Conservation (phyloP, 2,797 vertebrate species). For the Cephalopachus bancanus region DNA sequence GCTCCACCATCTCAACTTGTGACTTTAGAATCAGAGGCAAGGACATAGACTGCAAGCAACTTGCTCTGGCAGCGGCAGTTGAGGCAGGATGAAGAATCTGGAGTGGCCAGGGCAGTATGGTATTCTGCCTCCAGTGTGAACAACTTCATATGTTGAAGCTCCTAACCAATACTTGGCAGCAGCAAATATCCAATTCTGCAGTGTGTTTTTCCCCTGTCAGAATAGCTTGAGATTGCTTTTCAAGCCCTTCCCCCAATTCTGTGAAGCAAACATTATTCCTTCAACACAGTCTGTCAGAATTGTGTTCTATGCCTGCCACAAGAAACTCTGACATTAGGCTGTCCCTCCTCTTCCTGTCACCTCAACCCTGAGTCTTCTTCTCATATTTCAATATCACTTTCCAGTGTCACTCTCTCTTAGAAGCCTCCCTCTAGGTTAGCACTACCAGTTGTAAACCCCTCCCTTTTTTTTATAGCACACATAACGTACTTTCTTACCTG, state of each 20-base stretch:
- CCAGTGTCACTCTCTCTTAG: not conserved
- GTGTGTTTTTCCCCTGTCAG: not conserved
- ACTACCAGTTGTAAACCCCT: too few species aligned
- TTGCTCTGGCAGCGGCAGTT: not conserved
- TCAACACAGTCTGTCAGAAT: not conserved
- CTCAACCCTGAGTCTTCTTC: not conserved
- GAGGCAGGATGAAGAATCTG: not conserved
- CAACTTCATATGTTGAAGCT: not conserved
- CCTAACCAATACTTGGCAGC: not conserved
- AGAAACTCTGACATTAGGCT: not conserved
- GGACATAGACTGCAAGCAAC: not conserved
- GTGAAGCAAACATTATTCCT: not conserved
- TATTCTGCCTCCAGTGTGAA: not conserved
- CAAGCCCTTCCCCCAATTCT: not conserved
- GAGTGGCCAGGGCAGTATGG: not conserved
- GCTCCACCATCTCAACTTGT: not conserved
- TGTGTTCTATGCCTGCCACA: not conserved
- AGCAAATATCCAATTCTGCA: not conserved
- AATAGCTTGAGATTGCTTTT: not conserved
- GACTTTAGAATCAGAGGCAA: not conserved
- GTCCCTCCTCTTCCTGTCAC: fast-evolving
- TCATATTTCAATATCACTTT: not conserved
- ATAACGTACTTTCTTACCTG: not conserved
- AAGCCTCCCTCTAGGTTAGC: not conserved
- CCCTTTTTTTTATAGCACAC: not conserved